Conservation (phyloP, 2,888 invertebrate species). For the Diaphora mendica region DNA sequence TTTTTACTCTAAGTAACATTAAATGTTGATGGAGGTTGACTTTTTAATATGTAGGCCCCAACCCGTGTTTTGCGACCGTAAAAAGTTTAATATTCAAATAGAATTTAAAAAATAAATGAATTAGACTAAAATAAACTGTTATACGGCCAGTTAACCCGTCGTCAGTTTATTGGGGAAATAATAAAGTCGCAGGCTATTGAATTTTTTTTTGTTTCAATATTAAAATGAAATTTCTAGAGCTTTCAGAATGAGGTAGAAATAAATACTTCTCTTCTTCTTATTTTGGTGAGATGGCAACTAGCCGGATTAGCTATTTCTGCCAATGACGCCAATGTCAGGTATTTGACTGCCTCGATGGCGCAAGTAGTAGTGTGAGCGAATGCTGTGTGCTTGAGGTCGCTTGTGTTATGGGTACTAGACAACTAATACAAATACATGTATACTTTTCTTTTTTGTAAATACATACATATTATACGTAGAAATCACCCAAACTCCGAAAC, state of each 20-base stretch:
- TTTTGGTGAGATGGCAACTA: no score
- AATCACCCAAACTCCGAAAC: no score
- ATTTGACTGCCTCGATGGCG: no score
- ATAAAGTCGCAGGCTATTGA: neutral
- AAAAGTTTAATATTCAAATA: conserved; percentile 4
- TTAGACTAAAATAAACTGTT: conserved; percentile 1
- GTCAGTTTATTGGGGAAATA: neutral
- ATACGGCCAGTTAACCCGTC: neutral
- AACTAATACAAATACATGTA: no score
- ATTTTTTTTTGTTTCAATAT: neutral
- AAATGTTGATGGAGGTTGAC: neutral
- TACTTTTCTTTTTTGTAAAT: no score
- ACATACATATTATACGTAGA: no score
- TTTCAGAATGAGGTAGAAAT: neutral
- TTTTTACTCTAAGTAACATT: neutral
- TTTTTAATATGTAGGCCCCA: neutral
- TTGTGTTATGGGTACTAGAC: no score
- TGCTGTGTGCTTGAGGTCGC: no score
- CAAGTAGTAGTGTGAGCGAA: no score
- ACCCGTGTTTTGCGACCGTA: neutral
- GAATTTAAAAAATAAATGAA: neutral
- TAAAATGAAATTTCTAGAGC: neutral
- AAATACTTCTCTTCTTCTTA: no score
- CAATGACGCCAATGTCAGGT: no score
- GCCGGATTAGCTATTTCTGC: no score